These are phyloP conservation scores for Xanthorhoe designata DNA, from an alignment of 2,888 invertebrate genomes.

Conservation along the genomic window DNA sequence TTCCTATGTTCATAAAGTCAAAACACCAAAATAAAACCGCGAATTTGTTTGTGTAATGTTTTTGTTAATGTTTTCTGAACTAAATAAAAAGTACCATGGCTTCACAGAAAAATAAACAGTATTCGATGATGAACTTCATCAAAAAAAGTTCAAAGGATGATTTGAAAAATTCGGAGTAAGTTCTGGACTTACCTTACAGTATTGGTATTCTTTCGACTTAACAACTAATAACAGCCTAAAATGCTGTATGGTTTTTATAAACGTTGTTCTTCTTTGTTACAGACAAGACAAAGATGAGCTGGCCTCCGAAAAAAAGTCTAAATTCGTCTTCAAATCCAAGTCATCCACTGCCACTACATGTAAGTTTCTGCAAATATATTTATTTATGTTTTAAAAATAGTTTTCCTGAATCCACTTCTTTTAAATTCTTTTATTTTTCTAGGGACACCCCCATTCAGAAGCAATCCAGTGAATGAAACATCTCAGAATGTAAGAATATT, in stretches of 20 bases:
- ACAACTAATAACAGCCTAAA: no score
- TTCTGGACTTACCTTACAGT: constrained; percentile 11
- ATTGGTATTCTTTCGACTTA: no score
- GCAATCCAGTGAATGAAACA: constrained; percentile 32
- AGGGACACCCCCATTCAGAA: constrained; percentile 69
- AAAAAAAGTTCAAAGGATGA: constrained; percentile 55
- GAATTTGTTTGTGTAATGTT: constrained; percentile 2
- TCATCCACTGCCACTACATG: constrained; percentile 53
- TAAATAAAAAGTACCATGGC: constrained; percentile 45
- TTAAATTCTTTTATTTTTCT: constrained; percentile 42
- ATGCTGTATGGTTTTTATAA: not conserved
- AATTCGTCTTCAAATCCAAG: constrained; percentile 71
- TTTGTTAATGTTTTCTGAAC: not conserved
- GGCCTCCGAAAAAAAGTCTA: constrained; percentile 62
- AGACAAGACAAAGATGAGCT: constrained; percentile 53
- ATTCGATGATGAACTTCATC: constrained; percentile 62
- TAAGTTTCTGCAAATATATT: constrained; percentile 49
- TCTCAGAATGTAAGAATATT: constrained; percentile 23
- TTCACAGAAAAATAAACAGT: constrained; percentile 58
- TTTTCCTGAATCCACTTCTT: no score
- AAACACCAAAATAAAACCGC: constrained; percentile 19
- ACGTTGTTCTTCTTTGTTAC: constrained; percentile 11
- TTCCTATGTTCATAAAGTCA: not conserved
- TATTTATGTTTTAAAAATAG: no score
- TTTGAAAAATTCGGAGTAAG: constrained; percentile 50